Evolutionary conservation across 2,797 vertebrate species (phyloP).

Genomic region (Prionace glauca): DNA sequence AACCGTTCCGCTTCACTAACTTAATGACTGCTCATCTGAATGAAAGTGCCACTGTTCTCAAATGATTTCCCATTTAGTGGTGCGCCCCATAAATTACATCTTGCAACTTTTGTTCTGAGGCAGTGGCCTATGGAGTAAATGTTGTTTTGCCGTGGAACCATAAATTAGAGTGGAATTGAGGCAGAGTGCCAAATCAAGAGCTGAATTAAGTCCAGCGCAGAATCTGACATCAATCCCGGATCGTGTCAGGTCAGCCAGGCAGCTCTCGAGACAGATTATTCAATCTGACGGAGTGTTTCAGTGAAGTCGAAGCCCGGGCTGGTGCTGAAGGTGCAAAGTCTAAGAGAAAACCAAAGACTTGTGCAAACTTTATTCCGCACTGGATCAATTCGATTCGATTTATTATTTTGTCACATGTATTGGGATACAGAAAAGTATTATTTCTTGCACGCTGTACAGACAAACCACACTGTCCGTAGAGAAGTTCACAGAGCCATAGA

Average conservation of each 20-base stretch:
- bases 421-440: too few relatives aligned
- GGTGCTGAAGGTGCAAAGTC: not conserved
- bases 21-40: slow-evolving; percentile 15
- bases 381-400: not conserved
- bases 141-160: not conserved
- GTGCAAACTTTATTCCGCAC: not conserved
- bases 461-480: too few relatives aligned
- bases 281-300: not conserved
- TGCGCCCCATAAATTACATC: not conserved
- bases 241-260: not conserved
- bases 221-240: not conserved
- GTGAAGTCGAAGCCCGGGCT: not conserved
- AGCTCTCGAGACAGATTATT: not conserved
- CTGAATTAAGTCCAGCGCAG: not conserved
- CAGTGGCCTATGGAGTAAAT: not conserved
- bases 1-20: not conserved
- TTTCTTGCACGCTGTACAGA: too few relatives aligned
- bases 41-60: not conserved
- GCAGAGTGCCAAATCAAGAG: not conserved
- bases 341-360: not conserved
- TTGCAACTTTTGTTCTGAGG: not conserved
- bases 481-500: too few relatives aligned
- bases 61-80: slow-evolving; percentile 6
- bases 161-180: not conserved
- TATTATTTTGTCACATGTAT: too few relatives aligned